These are phyloP conservation scores for Monarcha castaneiventris DNA, from an alignment of 2,113 vertebrate genomes.

Conservation along the genomic window DNA sequence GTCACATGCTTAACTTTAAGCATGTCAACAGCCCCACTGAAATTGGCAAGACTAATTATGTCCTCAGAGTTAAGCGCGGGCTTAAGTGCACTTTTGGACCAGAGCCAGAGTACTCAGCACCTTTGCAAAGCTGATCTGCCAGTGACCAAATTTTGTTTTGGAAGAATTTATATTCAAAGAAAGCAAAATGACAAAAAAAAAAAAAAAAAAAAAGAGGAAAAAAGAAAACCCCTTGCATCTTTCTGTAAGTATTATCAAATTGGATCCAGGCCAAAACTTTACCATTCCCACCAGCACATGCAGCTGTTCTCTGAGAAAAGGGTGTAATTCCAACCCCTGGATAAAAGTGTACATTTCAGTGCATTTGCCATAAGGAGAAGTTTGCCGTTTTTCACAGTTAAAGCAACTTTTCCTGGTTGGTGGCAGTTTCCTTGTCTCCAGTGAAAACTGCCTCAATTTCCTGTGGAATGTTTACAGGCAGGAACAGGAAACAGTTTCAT, in stretches of 20 bases:
- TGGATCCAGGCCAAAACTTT: conserved; percentile 28
- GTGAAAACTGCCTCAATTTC: conserved; percentile 49
- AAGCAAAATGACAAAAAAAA: neutral
- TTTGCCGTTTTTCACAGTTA: conserved; percentile 2
- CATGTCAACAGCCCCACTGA: neutral
- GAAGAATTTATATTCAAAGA: neutral
- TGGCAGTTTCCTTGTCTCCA: neutral
- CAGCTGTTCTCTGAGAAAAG: conserved; percentile 50
- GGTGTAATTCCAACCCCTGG: conserved; percentile 56
- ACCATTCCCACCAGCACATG: conserved; percentile 38
- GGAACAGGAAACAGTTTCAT: conserved; percentile 8
- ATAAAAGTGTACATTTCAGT: conserved; percentile 42
- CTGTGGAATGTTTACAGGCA: conserved; percentile 39
- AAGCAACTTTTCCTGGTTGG: conserved; percentile 1
- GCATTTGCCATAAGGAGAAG: conserved; percentile 2
- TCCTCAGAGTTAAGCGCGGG: conserved; percentile 17
- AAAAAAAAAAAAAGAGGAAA: too few species aligned
- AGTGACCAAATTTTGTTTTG: neutral
- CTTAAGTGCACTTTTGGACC: conserved; percentile 49
- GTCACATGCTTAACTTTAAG: conserved; percentile 47
- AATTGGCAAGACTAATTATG: conserved; percentile 32
- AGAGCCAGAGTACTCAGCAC: conserved; percentile 11
- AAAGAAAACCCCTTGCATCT: neutral
- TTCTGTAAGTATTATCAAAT: conserved; percentile 7
- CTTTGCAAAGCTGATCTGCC: neutral